Evolutionary conservation across 2,888 invertebrate species (phyloP).

Genomic region (Phaonia tiefii): DNA sequence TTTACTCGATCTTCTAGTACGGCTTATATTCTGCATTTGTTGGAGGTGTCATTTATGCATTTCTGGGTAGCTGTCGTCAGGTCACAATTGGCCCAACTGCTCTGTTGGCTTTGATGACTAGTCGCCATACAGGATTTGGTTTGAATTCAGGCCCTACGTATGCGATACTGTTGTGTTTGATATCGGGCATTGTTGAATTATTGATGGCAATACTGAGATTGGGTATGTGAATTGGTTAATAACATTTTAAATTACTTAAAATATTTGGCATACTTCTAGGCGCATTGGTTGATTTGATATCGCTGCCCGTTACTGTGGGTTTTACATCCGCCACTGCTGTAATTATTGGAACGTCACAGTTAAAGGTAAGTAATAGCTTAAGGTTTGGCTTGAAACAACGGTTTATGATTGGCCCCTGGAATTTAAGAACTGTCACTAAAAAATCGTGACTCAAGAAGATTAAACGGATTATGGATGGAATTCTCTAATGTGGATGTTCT

Average conservation of each 20-base stretch:
- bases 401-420: too few species aligned
- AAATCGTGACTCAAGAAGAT: too few species aligned
- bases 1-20: too few species aligned
- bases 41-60: conserved; percentile 94
- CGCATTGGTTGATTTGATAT: conserved; percentile 93
- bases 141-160: conserved; percentile 84
- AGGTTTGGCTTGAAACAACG: too few species aligned
- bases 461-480: too few species aligned
- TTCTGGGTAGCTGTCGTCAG: conserved; percentile 94
- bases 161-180: conserved; percentile 90
- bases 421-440: too few species aligned
- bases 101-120: conserved; percentile 93
- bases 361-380: conserved; percentile 82
- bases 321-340: conserved; percentile 96
- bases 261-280: conserved; percentile 81
- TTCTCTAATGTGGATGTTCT: too few species aligned
- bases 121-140: conserved; percentile 82
- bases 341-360: conserved; percentile 92
- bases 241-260: conserved; percentile 10
- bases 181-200: conserved; percentile 90
- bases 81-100: conserved; percentile 96
- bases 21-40: conserved; percentile 97
- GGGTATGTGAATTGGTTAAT: conserved; percentile 80
- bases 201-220: conserved; percentile 91
- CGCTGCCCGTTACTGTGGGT: conserved; percentile 92